Evolutionary conservation across 2,888 invertebrate genomes (phyloP).

Genomic region (Neocrepidodera transversa): DNA sequence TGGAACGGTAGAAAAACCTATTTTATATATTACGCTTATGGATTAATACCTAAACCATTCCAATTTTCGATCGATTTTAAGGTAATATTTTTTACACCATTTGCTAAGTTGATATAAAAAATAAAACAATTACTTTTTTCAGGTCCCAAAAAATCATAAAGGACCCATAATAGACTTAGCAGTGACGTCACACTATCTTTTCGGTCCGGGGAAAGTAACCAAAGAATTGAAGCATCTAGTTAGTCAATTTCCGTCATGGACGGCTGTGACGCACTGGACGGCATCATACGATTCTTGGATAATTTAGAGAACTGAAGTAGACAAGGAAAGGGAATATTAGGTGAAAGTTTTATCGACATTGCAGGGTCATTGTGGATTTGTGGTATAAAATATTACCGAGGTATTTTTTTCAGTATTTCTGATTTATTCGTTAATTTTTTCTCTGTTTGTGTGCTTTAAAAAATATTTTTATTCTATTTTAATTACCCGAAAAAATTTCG

Average conservation of each 20-base stretch:
- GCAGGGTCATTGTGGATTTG: too few species aligned
- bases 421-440: too few species aligned
- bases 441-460: too few species aligned
- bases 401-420: too few species aligned
- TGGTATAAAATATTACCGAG: too few species aligned
- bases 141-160: constrained; percentile 58
- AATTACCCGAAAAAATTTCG: too few species aligned
- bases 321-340: too few species aligned
- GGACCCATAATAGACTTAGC: constrained; percentile 66
- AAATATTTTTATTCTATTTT: too few species aligned
- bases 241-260: constrained; percentile 69
- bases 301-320: constrained; percentile 45
- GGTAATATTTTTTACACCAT: constrained; percentile 59
- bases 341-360: too few species aligned
- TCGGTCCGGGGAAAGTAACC: constrained; percentile 64
- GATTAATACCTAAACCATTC: constrained; percentile 65
- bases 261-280: constrained; percentile 73
- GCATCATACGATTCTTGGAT: constrained; percentile 71
- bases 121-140: constrained; percentile 26
- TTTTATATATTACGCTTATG: constrained; percentile 74
- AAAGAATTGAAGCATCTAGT: constrained; percentile 64
- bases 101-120: too few species aligned
- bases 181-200: constrained; percentile 68
- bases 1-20: constrained; percentile 67
- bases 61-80: constrained; percentile 68